Percentiles rank a stretch among this genome's conserved stretches.
Evolutionary conservation across 2,113 vertebrate genomes (phyloP).

Genomic region (Chaetorhynchus papuensis): DNA sequence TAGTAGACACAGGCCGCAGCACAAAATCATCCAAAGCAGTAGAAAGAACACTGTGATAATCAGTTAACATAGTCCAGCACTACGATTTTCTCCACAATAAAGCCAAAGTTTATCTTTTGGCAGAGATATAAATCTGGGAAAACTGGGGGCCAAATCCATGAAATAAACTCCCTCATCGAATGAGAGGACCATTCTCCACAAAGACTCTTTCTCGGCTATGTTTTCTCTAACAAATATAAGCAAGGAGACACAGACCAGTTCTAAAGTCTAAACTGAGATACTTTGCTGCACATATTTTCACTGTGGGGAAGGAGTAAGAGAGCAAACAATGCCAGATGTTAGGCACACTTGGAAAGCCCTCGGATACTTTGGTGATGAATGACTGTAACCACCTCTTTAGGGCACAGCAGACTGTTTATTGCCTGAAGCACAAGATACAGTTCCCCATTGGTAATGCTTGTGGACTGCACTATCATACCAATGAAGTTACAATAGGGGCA

Average conservation of each 20-base stretch:
- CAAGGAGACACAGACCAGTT: neutral
- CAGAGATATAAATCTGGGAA: neutral
- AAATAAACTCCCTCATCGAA: neutral
- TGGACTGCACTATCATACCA: neutral
- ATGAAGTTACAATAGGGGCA: neutral
- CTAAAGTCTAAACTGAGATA: neutral
- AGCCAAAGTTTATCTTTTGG: neutral
- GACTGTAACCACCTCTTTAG: neutral
- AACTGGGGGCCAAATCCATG: neutral
- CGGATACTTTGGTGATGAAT: neutral
- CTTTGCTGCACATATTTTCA: neutral
- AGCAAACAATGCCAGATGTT: neutral
- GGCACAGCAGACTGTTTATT: neutral
- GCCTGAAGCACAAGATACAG: neutral
- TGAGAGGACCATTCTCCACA: neutral
- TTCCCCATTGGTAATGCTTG: neutral
- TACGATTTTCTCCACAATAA: neutral
- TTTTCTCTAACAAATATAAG: neutral
- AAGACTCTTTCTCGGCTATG: neutral
- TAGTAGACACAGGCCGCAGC: rapidly evolving
- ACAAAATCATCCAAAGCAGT: neutral
- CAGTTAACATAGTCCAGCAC: neutral
- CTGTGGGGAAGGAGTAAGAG: neutral
- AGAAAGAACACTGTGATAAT: neutral
- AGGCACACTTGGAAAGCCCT: neutral